These are phyloP conservation scores for Spodoptera littoralis DNA, from an alignment of 2,888 invertebrate genomes.

Conservation along the genomic window DNA sequence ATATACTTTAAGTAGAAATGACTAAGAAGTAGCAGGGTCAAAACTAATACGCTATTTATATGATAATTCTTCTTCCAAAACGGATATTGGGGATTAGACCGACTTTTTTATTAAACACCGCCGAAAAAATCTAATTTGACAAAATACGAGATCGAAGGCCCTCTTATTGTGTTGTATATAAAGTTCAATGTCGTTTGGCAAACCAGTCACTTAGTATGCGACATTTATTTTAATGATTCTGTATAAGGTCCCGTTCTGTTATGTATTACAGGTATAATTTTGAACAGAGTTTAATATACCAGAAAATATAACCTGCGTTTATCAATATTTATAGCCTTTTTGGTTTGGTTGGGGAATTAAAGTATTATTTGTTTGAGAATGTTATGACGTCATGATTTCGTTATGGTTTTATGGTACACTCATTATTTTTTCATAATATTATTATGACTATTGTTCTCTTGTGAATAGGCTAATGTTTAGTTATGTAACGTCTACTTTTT, in stretches of 20 bases:
- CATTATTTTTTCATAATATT: too few species aligned
- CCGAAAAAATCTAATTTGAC: slow-evolving; percentile 39
- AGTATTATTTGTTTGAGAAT: neutral
- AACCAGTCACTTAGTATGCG: slow-evolving; percentile 38
- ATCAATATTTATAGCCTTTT: slow-evolving; percentile 41
- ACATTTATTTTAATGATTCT: slow-evolving; percentile 56
- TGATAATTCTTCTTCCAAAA: slow-evolving; percentile 57
- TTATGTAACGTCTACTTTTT: too few species aligned
- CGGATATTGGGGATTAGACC: slow-evolving; percentile 56
- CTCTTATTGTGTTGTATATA: slow-evolving; percentile 11
- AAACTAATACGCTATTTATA: slow-evolving; percentile 60
- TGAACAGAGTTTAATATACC: slow-evolving; percentile 46
- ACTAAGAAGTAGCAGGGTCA: slow-evolving; percentile 33
- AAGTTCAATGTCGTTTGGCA: slow-evolving; percentile 35
- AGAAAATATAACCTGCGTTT: slow-evolving; percentile 39
- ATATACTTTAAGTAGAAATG: slow-evolving; percentile 21
- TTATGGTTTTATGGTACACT: slow-evolving; percentile 1
- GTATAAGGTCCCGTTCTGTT: slow-evolving; percentile 38
- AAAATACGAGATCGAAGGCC: slow-evolving; percentile 14
- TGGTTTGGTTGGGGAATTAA: slow-evolving; percentile 2
- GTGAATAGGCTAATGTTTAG: too few species aligned
- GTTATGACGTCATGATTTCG: slow-evolving; percentile 3
- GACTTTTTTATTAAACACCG: slow-evolving; percentile 50
- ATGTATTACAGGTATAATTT: slow-evolving; percentile 49
- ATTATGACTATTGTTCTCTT: too few species aligned